Conservation (phyloP, 1,140 invertebrate species). For the Epicauta chinensis region DNA sequence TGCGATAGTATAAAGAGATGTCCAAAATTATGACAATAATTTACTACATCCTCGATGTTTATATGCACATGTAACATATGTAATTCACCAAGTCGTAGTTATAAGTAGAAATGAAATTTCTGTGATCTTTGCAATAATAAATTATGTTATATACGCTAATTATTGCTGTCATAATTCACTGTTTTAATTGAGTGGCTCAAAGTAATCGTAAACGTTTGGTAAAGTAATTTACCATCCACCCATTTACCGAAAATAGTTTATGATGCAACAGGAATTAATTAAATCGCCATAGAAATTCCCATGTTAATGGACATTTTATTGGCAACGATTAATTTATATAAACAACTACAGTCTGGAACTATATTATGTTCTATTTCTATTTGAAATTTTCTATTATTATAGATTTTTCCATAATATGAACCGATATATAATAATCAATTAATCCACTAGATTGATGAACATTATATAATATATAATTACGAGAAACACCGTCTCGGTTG, state of each 20-base stretch:
- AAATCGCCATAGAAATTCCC: constrained; percentile 10
- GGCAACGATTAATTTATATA: constrained; percentile 1
- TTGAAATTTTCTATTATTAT: too few relatives aligned
- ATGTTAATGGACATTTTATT: constrained; percentile 8
- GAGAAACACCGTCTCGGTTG: constrained; percentile 1
- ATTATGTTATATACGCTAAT: constrained; percentile 23
- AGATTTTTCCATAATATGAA: too few relatives aligned
- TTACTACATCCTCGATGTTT: constrained; percentile 14
- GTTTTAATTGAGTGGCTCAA: constrained; percentile 30
- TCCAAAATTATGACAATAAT: constrained; percentile 4
- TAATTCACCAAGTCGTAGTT: constrained; percentile 9
- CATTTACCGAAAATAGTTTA: constrained; percentile 18
- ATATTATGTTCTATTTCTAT: too few relatives aligned
- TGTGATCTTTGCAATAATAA: constrained; percentile 27
- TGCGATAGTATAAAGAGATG: too few relatives aligned
- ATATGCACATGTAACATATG: constrained; percentile 18
- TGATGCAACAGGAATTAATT: constrained; percentile 13
- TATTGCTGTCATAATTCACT: constrained; percentile 27
- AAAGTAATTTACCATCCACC: constrained; percentile 11
- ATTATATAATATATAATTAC: too few relatives aligned
- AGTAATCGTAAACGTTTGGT: constrained; percentile 28
- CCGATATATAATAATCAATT: too few relatives aligned
- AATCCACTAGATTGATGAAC: too few relatives aligned
- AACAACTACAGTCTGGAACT: background rate
- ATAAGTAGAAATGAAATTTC: constrained; percentile 23